Conservation (phyloP, 2,797 vertebrate species). For the Urocyon cinereoargenteus region DNA sequence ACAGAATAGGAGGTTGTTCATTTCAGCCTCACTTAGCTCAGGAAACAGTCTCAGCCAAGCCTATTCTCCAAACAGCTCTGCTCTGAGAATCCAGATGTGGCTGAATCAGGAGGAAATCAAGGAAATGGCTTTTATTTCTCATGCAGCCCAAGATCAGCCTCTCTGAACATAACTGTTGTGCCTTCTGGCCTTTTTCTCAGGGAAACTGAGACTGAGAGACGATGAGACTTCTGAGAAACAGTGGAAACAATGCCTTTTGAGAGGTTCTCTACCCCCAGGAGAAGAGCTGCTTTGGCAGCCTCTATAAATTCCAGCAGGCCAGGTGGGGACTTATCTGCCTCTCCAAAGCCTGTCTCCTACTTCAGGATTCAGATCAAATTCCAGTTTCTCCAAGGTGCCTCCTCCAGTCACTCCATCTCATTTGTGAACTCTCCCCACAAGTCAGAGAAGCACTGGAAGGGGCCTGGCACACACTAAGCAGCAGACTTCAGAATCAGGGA, state of each 20-base stretch:
- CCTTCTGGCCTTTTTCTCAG: background rate
- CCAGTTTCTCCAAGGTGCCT: background rate
- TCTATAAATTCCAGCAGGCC: background rate
- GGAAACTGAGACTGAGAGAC: background rate
- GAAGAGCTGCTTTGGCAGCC: background rate
- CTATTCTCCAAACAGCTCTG: background rate
- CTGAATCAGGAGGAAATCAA: background rate
- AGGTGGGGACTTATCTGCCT: background rate
- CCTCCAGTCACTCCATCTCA: background rate
- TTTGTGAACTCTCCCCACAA: background rate
- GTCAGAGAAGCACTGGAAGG: background rate
- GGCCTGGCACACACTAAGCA: background rate
- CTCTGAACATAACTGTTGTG: background rate
- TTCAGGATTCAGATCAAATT: background rate
- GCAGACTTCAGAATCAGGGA: background rate
- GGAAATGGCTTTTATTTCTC: background rate
- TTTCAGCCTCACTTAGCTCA: background rate
- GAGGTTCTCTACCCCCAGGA: background rate
- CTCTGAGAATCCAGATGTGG: background rate
- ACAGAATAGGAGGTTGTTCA: background rate
- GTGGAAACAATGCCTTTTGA: background rate
- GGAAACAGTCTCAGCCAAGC: background rate
- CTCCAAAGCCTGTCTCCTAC: background rate
- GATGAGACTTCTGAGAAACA: background rate
- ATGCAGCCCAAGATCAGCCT: background rate